Evolutionary conservation across 2,888 invertebrate species (phyloP), one percentile per base, ranked within the genome.

Genomic region (Zaprionus lineosus): DNA sequence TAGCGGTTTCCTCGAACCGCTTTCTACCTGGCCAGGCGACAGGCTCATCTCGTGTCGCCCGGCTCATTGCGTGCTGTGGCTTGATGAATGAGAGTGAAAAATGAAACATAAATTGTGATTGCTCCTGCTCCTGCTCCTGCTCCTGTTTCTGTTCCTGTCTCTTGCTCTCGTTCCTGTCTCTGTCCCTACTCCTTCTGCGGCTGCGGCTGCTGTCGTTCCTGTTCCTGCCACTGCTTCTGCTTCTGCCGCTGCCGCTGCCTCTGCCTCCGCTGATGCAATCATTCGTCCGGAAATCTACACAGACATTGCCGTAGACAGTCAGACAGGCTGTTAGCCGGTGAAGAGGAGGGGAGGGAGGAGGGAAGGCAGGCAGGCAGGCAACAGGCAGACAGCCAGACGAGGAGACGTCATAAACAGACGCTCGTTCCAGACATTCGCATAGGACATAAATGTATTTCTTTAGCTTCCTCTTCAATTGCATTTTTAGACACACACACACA

Each of bases 201-300:
- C 86, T 36, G 16, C 31, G 43, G 55, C 7, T 29, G 65, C 44
- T 51, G 34, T 9, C 26, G 36, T 18, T 59, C 44, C 16, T 57
- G 51, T 7, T 37, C 26, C 48, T 3, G 12, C 16, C 16, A 56
- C 47, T 71, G 70, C 63, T 68, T 50, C 9, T 36, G 16, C 31
- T 47, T 50, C 7, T 29, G 65, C 44, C 46, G 34, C 9, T 33
- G 36, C 21, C 53, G 51, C 16, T 57, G 51, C n/a, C 33, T 26
- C 48, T 3, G 12, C 16, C 16, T 55, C 47, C 68, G 70, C 63
- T 68, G 59, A 53, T 78, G 84, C 86, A 86, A 84, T 86, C 86
- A 84, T 60, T 72, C 82, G 84, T 52, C 84, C 84, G 86, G 83
- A 83, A 86, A 83, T 86, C 82, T 65, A 71, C 69, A 74, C 63